A percentile compares a stretch with the other conserved stretches of the same genome.
phyloP scores from a whole-genome alignment of 2,797 vertebrate species.

The Macrochelys suwanniensis region DNA sequence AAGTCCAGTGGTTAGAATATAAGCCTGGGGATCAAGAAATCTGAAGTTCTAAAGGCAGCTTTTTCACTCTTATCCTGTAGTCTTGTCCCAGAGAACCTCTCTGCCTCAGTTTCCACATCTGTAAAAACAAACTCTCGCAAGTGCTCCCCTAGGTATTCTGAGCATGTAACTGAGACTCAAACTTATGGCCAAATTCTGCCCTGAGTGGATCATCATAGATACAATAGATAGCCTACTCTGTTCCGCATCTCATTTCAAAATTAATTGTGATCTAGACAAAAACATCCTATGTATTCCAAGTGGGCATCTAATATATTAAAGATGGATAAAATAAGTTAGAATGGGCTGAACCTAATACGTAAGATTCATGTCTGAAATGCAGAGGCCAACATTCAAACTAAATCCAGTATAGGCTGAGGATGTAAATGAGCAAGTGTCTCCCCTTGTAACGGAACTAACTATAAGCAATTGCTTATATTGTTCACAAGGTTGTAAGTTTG shows the following conservation, averaged over 20 bases:
- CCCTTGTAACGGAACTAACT: accelerated
- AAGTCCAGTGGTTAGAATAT: background rate
- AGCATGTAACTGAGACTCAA: too few relatives aligned
- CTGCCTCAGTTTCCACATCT: background rate
- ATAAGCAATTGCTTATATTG: too few relatives aligned
- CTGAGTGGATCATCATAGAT: background rate
- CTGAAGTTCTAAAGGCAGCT: background rate
- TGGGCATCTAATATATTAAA: background rate
- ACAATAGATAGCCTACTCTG: too few relatives aligned
- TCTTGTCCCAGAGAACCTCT: background rate
- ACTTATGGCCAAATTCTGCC: too few relatives aligned
- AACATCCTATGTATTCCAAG: accelerated
- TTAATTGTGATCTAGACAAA: background rate
- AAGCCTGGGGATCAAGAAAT: background rate
- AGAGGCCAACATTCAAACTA: background rate
- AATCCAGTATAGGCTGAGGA: background rate
- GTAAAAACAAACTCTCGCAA: background rate
- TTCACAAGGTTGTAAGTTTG: background rate
- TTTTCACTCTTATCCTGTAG: background rate
- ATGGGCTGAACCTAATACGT: background rate
- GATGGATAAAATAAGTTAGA: background rate
- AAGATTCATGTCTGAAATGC: accelerated
- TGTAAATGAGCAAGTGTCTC: accelerated
- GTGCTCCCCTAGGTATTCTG: background rate
- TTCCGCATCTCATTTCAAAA: background rate